Percentiles rank a stretch among this genome's conserved stretches.
Evolutionary conservation across 2,113 vertebrate genomes (phyloP).

Genomic region (Porphyrio hochstetteri): DNA sequence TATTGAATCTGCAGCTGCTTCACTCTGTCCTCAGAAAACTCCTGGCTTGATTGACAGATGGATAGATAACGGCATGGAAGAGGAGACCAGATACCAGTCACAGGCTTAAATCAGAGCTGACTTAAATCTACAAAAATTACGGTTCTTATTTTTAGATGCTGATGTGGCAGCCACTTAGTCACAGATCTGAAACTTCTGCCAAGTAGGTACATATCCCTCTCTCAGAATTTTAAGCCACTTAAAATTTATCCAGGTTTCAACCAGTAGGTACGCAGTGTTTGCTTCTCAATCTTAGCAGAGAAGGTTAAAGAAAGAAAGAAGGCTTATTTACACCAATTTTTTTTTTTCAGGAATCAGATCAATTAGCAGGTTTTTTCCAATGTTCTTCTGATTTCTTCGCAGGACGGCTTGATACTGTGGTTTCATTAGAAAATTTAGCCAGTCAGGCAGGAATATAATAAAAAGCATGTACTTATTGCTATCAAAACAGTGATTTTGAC

Average conservation of each 20-base stretch:
- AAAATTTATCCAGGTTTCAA: not conserved
- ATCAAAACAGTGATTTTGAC: not conserved
- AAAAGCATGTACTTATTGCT: not conserved
- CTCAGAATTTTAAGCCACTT: not conserved
- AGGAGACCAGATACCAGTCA: constrained; percentile 33
- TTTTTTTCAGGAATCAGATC: not conserved
- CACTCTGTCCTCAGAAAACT: constrained; percentile 62
- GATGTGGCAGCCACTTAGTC: not conserved
- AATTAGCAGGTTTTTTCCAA: not conserved
- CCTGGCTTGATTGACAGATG: constrained; percentile 12
- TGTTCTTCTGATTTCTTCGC: not conserved
- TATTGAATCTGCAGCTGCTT: constrained; percentile 69
- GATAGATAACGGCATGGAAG: not conserved
- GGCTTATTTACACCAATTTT: not conserved
- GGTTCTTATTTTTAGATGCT: constrained; percentile 7
- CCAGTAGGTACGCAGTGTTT: not conserved
- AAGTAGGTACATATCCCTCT: not conserved
- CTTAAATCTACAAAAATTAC: constrained; percentile 14
- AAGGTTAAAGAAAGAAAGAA: not conserved
- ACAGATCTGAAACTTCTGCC: not conserved
- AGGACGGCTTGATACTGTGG: not conserved
- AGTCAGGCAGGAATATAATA: not conserved
- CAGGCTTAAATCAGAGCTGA: constrained; percentile 19
- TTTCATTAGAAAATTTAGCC: not conserved
- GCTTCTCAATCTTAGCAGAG: not conserved